Evolutionary conservation across 2,113 vertebrate species (phyloP).

Genomic region (Saguinus midas): DNA sequence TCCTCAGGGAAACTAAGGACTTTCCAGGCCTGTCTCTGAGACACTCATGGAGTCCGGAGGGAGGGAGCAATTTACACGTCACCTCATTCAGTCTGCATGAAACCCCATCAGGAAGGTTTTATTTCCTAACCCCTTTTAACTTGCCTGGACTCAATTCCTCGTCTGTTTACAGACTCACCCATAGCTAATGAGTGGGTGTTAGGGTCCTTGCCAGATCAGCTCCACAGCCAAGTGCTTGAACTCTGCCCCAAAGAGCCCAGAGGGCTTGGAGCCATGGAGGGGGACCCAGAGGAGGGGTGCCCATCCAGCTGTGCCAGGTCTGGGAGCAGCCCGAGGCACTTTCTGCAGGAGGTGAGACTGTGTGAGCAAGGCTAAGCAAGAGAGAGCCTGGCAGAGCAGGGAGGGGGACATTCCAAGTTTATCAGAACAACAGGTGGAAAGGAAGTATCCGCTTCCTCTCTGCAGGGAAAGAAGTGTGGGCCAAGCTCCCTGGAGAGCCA

Average conservation of each 20-base stretch:
- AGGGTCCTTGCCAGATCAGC: background rate
- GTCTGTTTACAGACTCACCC: background rate
- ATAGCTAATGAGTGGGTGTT: background rate
- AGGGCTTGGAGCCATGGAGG: fast-evolving
- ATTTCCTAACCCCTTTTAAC: fast-evolving
- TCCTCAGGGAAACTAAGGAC: background rate
- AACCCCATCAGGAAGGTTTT: fast-evolving
- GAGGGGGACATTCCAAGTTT: background rate
- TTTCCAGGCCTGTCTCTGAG: background rate
- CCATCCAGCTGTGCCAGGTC: background rate
- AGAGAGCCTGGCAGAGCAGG: background rate
- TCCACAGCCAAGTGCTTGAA: background rate
- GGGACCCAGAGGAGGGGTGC: background rate
- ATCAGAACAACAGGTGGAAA: background rate
- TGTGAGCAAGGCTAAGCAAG: background rate
- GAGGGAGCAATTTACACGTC: fast-evolving
- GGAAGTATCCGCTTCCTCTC: background rate
- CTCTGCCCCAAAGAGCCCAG: background rate
- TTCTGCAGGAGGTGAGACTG: background rate
- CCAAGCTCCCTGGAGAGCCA: background rate
- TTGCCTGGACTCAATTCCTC: background rate
- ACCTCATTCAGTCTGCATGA: background rate
- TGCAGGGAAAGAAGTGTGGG: fast-evolving
- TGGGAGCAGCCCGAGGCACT: background rate
- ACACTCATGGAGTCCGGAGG: fast-evolving